Evolutionary conservation across 2,888 invertebrate species (phyloP), one percentile per base, ranked within the genome.

Genomic region (Eupithecia tripunctaria): DNA sequence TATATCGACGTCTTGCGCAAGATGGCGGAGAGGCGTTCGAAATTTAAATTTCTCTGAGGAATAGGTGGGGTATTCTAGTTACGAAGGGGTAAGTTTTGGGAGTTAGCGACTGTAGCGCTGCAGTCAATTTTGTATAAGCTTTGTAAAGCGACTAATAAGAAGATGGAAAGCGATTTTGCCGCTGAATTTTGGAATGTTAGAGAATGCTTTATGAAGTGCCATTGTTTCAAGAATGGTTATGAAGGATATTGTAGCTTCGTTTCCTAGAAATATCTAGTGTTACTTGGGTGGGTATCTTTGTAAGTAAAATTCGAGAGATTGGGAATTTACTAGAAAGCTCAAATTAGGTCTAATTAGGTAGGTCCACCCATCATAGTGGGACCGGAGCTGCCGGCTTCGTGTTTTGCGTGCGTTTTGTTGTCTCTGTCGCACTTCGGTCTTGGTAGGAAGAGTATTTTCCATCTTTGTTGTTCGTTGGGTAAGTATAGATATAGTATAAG

Each of bases 1-100:
- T 91, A 89, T 91, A 92, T 92, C 91, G 93, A 91, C 93, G 93
- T 94, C 94, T 94, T 93, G 89, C 89, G 86, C 94, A 94, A 94
- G 91, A 94, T 94, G 94, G 94, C 93, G 93, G 90, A 88, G 87
- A 88, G 91, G 93, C 91, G 92, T 92, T 92, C 89, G 89, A 86
- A 92, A 91, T 93, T 94, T 89, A 89, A 93, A 93, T 92, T 92
- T 92, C 93, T 93, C 92, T 78, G 88, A 92, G 93, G 92, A 92
- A 92, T 92, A 91, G 82, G 88, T 89, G 89, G 90, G 92, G 88
- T 90, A 87, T 86, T 85, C 86, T 87, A 83, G 82, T 78, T 77
- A 78, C 78, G 76, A 77, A 74, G 78, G 80, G 77, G 76, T 77
- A 74, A 76, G 75, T 76, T 79, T 78, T 72, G 65, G 74, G 68